These are phyloP conservation scores for Pristiophorus japonicus DNA, from an alignment of 2,113 vertebrate species.

Conservation along the genomic window DNA sequence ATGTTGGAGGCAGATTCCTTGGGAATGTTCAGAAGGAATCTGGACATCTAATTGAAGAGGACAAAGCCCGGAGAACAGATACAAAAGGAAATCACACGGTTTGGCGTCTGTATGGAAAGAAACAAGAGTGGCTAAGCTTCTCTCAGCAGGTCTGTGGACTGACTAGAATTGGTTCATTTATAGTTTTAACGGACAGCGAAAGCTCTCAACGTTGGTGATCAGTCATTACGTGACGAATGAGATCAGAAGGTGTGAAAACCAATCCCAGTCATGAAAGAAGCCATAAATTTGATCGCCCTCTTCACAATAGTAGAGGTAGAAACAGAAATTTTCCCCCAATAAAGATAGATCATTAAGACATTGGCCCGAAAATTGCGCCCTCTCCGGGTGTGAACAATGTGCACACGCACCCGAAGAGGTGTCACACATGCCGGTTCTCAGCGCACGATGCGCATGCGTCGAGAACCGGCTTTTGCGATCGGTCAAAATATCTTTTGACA, in stretches of 20 bases:
- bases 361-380: too few relatives aligned
- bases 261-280: background rate
- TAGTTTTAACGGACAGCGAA: background rate
- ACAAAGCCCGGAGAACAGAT: background rate
- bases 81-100: background rate
- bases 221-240: too few relatives aligned
- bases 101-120: background rate
- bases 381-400: too few relatives aligned
- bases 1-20: background rate
- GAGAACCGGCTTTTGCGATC: too few relatives aligned
- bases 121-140: background rate
- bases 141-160: background rate
- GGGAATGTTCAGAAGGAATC: background rate
- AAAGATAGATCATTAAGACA: background rate
- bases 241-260: background rate
- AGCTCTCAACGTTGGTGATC: background rate
- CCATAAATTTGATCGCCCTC: background rate
- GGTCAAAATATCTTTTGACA: too few relatives aligned
- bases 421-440: too few relatives aligned
- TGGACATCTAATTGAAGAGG: background rate
- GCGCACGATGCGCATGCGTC: too few relatives aligned
- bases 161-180: background rate
- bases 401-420: too few relatives aligned
- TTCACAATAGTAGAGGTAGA: background rate
- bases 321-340: background rate